Evolutionary conservation across 2,888 invertebrate species (phyloP), one percentile per base, ranked within the genome.

Genomic region (Habroteleia sp.): DNA sequence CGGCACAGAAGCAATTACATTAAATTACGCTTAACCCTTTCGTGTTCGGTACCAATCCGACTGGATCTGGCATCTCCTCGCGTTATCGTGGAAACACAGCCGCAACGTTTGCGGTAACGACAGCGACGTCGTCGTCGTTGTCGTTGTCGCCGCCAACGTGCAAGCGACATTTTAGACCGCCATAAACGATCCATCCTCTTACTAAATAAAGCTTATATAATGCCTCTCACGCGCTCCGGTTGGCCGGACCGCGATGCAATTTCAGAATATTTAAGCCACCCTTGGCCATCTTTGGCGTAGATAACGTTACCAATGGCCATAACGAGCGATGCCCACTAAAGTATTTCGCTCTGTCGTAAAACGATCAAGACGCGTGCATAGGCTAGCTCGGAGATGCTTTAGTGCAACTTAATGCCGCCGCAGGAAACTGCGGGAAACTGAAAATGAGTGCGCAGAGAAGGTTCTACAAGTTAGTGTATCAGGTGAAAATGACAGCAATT

Each of bases 151-250:
- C 65, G 58, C 68, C 66, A 74, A 74, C 80, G 77, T 83, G 81
- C 80, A 80, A 79, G 77, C 78, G 83, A 83, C 83, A 78, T 82
- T 84, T 81, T 79, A 80, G 80, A 82, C 80, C 79, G 80, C 80
- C 79, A 81, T 84, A 85, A 86, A 85, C 82, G 84, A 82, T 82
- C 76, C 82, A 73, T 74, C 76, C 74, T 69, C 41, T 52, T 50
- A 76, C 79, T 81, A 81, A 84, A 83, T 82, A 83, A 83, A 83
- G 80, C 79, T 83, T 81, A 82, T 81, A 82, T 79, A 82, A 82
- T 80, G 77, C 74, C 74, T 77, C 69, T 68, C 74, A 56, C 76
- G 50, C 71, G 66, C 77, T 60, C 76, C 74, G 77, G 77, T 80
- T 82, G 79, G 77, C 73, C 75, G 69, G 14, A 41, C 65, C 66